Evolutionary conservation across 2,113 vertebrate species (phyloP), one percentile per base, ranked within the genome.

Genomic region (Trachemys scripta): DNA sequence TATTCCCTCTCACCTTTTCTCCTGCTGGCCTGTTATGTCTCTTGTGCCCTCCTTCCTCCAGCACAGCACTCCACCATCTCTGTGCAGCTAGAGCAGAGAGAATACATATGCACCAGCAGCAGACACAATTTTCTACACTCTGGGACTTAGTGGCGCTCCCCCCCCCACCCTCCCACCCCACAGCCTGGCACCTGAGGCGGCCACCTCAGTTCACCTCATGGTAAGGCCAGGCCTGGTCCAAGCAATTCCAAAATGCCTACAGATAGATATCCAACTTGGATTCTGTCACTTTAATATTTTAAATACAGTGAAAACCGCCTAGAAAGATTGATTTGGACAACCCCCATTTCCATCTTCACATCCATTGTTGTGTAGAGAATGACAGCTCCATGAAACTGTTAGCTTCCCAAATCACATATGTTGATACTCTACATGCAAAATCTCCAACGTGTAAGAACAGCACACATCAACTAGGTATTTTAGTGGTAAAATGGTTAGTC

Each of bases 381-480:
- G 25, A 78, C 27, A 54, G 1, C 10, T 49, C 22, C 76, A 0
- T 82, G 25, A 29, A 49, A 69, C 5, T 24, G 19, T 72, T 0
- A 1, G 6, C 80, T 89, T 0, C 19, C 45, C 29, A 86, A 80
- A 38, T 1, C 10, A 84, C 0, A 51, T 84, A 10, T 49, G 6
- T 49, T 75, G 80, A 38, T 72, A 38, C 19, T 38, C 16, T 38
- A 38, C n/a, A 72, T 38, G 19, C 19, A 38, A 72, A 72, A 72
- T 72, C 65, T 72, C n/a, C n/a, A 38, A 22, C 9, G 38, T 38
- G 13, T 17, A 57, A 45, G 54, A 79, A 9, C 1, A 35, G 13
- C 0, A 0, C 0, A 0, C 0, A 0, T 80, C 31, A 38, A 47
- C 31, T 35, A 54, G 35, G 79, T 19, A 2, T 72, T 84, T 47